Base-by-base conservation (phyloP, 2,797 vertebrate species). In the Hyperoplus lanceolatus region DNA sequence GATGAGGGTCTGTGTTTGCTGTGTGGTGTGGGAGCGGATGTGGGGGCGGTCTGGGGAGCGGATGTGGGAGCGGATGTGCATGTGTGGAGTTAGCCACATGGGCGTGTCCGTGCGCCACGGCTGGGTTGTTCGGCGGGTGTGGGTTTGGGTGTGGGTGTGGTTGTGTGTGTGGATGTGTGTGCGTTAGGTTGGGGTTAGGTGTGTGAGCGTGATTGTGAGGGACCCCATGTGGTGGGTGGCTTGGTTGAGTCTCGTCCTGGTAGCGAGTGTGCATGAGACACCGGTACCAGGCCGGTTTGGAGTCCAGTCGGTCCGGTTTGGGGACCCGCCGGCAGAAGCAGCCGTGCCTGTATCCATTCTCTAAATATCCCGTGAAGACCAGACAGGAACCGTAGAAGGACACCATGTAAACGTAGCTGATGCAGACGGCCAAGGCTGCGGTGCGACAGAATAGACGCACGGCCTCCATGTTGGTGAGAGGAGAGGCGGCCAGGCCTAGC, bases 401-500 rank as follows among this genome's bases (percentile, higher is more conserved):
- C 88, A 99, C 93, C 94, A 97, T 96, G 94, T 99, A 99, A 94
- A 99, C 95, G 92, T 99, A 99, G 96, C 98, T 97, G 92, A 99
- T 97, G 91, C 97, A 91, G 87, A 99, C 96, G 62, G 97, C 96
- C 82, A 99, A 94, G 87, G 97, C 97, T 80, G 97, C 97, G 72
- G 96, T 97, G 89, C 96, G 97, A 95, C 98, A 99, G 96, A 99
- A 99, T 91, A 99, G 97, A 58, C 97, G 97, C 85, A 99, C 97
- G 10, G 97, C 98, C 95, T 99, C 98, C 93, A 99, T 98, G 96
- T 99, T 99, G 85, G 98, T 99, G 94, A 99, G 98, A n/a, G 98
- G 98, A 78, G 98, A 99, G 90, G 98, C 98, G 64, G 97, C 98
- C 90, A 99, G 96, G 93, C 98, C 98, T 70, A 99, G 97, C 73